Conservation (phyloP, 2,797 vertebrate genomes). For the Schizopygopsis malacanthus region DNA sequence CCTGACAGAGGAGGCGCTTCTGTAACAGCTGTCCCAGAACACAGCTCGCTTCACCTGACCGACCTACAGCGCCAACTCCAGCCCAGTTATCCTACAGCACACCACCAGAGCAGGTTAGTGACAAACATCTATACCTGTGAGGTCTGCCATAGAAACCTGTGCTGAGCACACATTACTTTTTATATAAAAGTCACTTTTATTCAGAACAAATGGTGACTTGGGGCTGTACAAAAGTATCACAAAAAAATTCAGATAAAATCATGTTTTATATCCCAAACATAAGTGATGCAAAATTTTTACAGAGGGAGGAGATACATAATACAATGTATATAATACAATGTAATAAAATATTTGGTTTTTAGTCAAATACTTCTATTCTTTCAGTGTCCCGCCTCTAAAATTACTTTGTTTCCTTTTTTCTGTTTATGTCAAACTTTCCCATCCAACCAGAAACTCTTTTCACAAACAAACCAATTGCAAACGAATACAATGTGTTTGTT, state of each 20-base stretch:
- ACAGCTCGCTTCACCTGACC: slow-evolving; percentile 45
- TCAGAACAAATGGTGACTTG: background rate
- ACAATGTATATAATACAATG: too few species aligned
- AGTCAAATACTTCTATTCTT: too few species aligned
- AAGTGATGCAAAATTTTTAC: background rate
- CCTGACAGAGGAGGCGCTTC: slow-evolving; percentile 7
- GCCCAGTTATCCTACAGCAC: slow-evolving; percentile 5
- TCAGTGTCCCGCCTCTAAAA: too few species aligned
- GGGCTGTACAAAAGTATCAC: background rate
- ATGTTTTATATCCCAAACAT: background rate
- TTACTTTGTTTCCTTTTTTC: too few species aligned
- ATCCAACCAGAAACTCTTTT: background rate
- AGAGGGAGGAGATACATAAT: too few species aligned
- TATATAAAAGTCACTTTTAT: background rate
- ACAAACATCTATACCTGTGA: background rate
- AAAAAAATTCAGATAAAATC: background rate
- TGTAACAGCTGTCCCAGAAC: slow-evolving; percentile 57
- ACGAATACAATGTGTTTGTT: background rate
- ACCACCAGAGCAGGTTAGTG: background rate
- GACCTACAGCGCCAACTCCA: slow-evolving; percentile 47
- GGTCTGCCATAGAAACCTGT: background rate
- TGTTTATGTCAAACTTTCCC: too few species aligned
- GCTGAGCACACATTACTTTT: background rate
- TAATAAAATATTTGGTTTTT: too few species aligned
- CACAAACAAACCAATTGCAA: background rate